phyloP scores from a whole-genome alignment of 2,113 vertebrate genomes.

The Trinectes maculatus region DNA sequence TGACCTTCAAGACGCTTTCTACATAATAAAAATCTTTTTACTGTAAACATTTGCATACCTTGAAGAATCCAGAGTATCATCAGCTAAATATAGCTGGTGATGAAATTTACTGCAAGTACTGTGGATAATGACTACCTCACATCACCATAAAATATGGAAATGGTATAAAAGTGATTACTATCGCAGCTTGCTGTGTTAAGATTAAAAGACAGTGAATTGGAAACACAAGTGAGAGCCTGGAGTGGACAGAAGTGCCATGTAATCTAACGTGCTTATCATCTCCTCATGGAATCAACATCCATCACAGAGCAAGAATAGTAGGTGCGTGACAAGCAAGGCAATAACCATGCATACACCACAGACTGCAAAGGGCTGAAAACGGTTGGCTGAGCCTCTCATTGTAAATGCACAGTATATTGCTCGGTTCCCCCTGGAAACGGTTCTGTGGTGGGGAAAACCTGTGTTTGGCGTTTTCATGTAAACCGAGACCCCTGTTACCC shows the following conservation, averaged over 20 bases:
- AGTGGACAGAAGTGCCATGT: constrained; percentile 36
- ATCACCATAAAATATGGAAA: constrained; percentile 33
- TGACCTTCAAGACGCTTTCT: constrained; percentile 30
- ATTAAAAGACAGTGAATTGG: constrained; percentile 43
- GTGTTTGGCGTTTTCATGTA: constrained; percentile 61
- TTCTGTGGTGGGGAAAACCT: constrained; percentile 54
- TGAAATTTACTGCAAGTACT: too few species aligned
- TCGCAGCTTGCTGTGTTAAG: constrained; percentile 30
- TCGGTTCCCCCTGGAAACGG: constrained; percentile 45
- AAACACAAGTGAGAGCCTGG: constrained; percentile 7
- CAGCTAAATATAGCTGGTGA: too few species aligned
- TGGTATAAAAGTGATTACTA: constrained; percentile 51
- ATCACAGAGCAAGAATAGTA: constrained; percentile 31
- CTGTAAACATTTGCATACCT: too few species aligned
- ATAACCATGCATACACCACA: constrained; percentile 15
- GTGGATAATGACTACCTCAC: constrained; percentile 20
- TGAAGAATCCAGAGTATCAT: too few species aligned
- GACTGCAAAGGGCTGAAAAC: background rate
- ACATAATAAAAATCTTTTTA: constrained; percentile 41
- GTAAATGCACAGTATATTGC: constrained; percentile 48
- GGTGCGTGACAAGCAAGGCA: constrained; percentile 45
- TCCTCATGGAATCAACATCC: constrained; percentile 47
- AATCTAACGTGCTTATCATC: constrained; percentile 63
- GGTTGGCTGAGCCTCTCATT: constrained; percentile 31
- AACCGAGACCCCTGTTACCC: constrained; percentile 45